Base-by-base conservation (phyloP, 2,888 invertebrate genomes). In the Yponomeuta plumbellus region DNA sequence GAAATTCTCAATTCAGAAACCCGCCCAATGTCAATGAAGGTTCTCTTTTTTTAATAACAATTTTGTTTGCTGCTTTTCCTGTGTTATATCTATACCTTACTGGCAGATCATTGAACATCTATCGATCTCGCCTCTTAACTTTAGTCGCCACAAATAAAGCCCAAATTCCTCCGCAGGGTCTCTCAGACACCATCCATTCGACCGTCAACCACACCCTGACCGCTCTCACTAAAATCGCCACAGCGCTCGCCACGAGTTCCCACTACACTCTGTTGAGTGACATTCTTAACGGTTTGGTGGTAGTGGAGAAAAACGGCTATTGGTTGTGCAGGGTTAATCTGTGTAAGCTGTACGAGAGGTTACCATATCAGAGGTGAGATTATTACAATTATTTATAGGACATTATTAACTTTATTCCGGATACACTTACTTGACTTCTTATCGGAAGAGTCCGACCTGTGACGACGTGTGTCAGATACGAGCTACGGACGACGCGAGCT, bases 261-360 rank as follows among this genome's bases (percentile, higher is more conserved):
- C 92, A 94, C 70, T 93, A 93, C 84, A 74, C 84, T 1, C 75
- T 92, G 13, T 86, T 94, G 4, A 80, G 93, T 21, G 87, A 92
- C 17, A 80, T 95, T 6, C 81, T 97, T 61, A 92, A 94, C 69
- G 84, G 92, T 22, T 83, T 97, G 8, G 92, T 95, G 11, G 83
- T 86, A 34, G 90, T 96, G 1, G 93, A 94, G 67, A 87, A 90
- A 59, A 96, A 96, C 81, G 93, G 94, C 0, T 97, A 97, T 82
- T 97, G 97, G 96, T 88, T 97, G 65, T 95, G 97, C 63, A 95
- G 95, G 89, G 95, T 97, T 71, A 88, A 90, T 71, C 72, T 85
- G 6, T 89, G 88, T 64, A 80, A 78, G 70, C 70, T 90, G 52
- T 91, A 91, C 70, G 87, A 88, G 71, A 85, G 77, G 61, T 67